Percentiles rank a stretch among this genome's conserved stretches.
Conservation (phyloP, 2,888 invertebrate species). For the Tridacna gigas region DNA sequence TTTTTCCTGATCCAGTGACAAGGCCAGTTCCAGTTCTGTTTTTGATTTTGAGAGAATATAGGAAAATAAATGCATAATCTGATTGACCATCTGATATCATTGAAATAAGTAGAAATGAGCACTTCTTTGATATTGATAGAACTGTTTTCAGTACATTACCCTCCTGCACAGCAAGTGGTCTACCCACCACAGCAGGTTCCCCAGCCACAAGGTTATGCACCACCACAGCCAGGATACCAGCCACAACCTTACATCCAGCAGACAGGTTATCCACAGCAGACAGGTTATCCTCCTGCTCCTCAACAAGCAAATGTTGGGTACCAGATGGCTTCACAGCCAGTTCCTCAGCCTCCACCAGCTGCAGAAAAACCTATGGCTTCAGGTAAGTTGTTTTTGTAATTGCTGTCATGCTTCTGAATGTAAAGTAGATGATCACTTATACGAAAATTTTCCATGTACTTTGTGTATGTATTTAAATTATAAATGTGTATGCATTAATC, state of each 20-base stretch:
- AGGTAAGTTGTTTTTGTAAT: background rate
- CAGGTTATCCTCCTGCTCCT: constrained; percentile 34
- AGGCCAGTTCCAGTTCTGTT: too few relatives aligned
- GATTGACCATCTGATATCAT: too few relatives aligned
- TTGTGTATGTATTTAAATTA: too few relatives aligned
- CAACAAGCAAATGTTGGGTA: constrained; percentile 44
- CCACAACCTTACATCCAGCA: background rate
- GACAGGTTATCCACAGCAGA: constrained; percentile 15
- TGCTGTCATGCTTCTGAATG: background rate
- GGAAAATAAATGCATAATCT: too few relatives aligned
- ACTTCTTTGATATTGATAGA: too few relatives aligned
- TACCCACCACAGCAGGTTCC: constrained; percentile 1
- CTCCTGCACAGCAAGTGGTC: background rate
- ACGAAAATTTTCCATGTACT: too few relatives aligned
- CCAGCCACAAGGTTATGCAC: constrained; percentile 9
- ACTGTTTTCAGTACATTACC: too few relatives aligned
- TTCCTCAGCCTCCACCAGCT: constrained; percentile 14
- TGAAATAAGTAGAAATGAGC: too few relatives aligned
- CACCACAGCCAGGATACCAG: constrained; percentile 19
- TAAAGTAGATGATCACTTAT: too few relatives aligned
- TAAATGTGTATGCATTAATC: too few relatives aligned
- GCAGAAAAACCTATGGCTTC: constrained; percentile 10
- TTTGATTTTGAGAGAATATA: too few relatives aligned
- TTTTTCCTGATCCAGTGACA: too few relatives aligned
- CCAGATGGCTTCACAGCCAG: constrained; percentile 25